Base-by-base conservation (phyloP, 2,888 invertebrate genomes). In the Hypena proboscidalis region DNA sequence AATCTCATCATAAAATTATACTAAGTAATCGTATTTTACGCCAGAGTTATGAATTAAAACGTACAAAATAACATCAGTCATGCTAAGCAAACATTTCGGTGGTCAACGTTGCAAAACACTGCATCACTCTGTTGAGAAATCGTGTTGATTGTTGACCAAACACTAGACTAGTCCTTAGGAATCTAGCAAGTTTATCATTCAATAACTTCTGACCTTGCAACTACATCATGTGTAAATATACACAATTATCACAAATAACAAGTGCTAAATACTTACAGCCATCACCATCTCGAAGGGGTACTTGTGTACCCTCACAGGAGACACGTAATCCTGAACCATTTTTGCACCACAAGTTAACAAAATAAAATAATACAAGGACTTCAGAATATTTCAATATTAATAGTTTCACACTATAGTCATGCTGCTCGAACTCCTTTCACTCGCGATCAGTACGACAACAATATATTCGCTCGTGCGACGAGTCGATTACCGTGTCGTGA, bases 291-390 rank as follows among this genome's bases (percentile, higher is more conserved):
- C 98, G 88, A 98, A 98, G 35, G 98, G 95, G 85, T 96, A 94
- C 90, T 98, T 98, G 92, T 98, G 98, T 64, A 98, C 97, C 93
- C 98, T 94, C 37, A 98, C 95, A 68, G 98, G 98, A 58, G 97
- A 97, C 83, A 97, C 96, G 90, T 97, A 98, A 84, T 97, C 97
- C 90, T 98, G 98, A 77, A 98, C 98, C 98, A 98, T 98, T 80
- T 62, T 83, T 92, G n/a, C 75, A 75, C 69, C 65, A 71, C 74
- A 70, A 55, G 51, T 67, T 60, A n/a, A 66, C 58, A 69, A 74
- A 67, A 62, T 59, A 74, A 75, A 79, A 74, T 65, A 75, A 74
- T 70, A 71, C 64, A 74, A 74, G 74, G 80, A 82, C 77, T 69
- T 58, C 53, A 54, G 60, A 70, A 79, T 77, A 72, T 74, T 73